phyloP scores from a whole-genome alignment of 1,140 invertebrate genomes.

The Drosophila punjabiensis region DNA sequence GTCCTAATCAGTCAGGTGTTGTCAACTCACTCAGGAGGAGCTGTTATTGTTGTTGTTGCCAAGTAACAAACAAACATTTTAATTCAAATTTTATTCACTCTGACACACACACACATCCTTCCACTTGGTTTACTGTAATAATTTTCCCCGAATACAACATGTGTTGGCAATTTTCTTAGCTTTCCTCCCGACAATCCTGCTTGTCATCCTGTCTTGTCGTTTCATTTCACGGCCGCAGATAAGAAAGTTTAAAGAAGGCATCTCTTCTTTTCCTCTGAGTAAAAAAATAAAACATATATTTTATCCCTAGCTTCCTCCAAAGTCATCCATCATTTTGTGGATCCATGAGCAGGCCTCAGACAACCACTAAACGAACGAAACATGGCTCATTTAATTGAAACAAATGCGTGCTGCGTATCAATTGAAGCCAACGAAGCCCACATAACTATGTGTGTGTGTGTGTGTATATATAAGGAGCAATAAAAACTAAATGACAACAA shows the following conservation, averaged over 20 bases:
- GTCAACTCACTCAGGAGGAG: constrained; percentile 9
- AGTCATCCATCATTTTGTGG: constrained; percentile 45
- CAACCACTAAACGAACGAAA: constrained; percentile 57
- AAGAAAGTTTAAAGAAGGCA: constrained; percentile 25
- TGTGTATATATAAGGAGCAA: constrained; percentile 55
- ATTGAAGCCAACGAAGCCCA: constrained; percentile 56
- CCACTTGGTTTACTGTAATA: constrained; percentile 43
- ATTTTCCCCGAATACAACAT: constrained; percentile 36
- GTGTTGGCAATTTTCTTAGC: constrained; percentile 22
- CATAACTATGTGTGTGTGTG: constrained; percentile 8
- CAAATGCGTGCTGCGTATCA: constrained; percentile 83
- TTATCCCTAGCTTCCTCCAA: constrained; percentile 29
- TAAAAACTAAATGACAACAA: constrained; percentile 72
- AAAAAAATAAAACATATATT: constrained; percentile 3
- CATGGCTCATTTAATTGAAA: constrained; percentile 84
- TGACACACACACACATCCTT: constrained; percentile 16
- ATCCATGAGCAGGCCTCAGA: constrained; percentile 12
- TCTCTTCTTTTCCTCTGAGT: not conserved
- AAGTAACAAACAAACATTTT: constrained; percentile 48
- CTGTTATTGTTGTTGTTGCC: constrained; percentile 28
- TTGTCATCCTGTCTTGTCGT: constrained; percentile 30
- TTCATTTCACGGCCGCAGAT: constrained; percentile 58
- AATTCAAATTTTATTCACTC: constrained; percentile 57
- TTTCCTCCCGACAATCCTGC: constrained; percentile 16
- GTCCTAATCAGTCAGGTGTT: constrained; percentile 47